phyloP scores from a whole-genome alignment of 2,888 invertebrate genomes.

The Papilio gigon region DNA sequence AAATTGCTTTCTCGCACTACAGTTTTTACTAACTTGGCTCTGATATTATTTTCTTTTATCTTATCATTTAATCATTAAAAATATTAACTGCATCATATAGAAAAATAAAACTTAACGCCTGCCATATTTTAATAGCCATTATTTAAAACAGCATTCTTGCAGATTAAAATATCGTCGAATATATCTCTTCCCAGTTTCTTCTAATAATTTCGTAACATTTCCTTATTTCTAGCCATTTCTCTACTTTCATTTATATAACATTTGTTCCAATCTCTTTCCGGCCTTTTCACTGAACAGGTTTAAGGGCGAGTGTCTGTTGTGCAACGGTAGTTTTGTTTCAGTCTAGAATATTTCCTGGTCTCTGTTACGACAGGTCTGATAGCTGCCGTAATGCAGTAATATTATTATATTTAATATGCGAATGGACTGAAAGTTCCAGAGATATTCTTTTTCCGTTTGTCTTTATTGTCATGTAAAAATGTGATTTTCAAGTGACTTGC shows the following conservation, averaged over 20 bases:
- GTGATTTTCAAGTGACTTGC: not conserved
- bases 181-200: no score
- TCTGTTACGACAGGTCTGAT: constrained; percentile 11
- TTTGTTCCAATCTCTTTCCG: not conserved
- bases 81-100: not conserved
- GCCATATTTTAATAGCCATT: not conserved
- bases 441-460: not conserved
- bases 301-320: constrained; percentile 8
- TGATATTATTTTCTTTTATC: not conserved
- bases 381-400: constrained; percentile 8
- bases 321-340: constrained; percentile 20
- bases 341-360: constrained; percentile 34
- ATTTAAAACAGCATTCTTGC: not conserved
- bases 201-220: no score
- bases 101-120: not conserved
- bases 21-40: not conserved
- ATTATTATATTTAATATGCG: constrained; percentile 10
- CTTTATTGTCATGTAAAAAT: not conserved
- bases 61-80: not conserved
- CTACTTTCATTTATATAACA: not conserved
- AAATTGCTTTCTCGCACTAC: not conserved
- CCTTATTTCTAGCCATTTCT: no score
- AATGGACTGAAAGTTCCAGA: constrained; percentile 11
- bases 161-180: not conserved
- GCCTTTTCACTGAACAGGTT: constrained; percentile 4